A percentile compares a stretch with the other conserved stretches of the same genome.
Evolutionary conservation across 1,140 invertebrate species (phyloP).

Genomic region (Apis cerana): DNA sequence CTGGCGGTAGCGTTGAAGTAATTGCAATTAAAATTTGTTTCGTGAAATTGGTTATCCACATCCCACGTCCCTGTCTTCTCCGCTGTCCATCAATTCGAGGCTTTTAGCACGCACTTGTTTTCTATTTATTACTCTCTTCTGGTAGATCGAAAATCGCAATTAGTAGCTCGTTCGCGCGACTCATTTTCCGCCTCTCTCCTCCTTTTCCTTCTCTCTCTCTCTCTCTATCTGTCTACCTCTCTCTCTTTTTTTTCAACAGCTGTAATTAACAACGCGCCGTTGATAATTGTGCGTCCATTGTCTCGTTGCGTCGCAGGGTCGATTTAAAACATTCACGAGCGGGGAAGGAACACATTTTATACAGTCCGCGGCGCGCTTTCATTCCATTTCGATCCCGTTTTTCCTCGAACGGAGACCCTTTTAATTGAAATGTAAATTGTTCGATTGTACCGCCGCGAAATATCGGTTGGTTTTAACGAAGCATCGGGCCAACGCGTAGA

Average conservation of each 20-base stretch:
- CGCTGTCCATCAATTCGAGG: slow-evolving; percentile 27
- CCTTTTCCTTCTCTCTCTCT: not conserved
- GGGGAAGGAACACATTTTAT: slow-evolving; percentile 10
- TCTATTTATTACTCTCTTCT: slow-evolving; percentile 45
- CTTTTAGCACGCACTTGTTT: slow-evolving; percentile 55
- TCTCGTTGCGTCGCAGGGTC: not conserved
- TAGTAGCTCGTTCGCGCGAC: slow-evolving; percentile 35
- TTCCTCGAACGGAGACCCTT: slow-evolving; percentile 4
- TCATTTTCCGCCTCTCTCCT: not conserved
- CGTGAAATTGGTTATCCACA: slow-evolving; percentile 62
- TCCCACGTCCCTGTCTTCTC: slow-evolving; percentile 20
- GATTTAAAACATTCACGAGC: slow-evolving; percentile 26
- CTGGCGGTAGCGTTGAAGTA: slow-evolving; percentile 49
- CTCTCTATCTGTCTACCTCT: not conserved
- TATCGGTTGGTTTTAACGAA: slow-evolving; percentile 18
- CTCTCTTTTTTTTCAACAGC: not conserved
- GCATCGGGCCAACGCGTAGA: not conserved
- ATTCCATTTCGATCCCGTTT: slow-evolving; percentile 16
- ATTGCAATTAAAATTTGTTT: slow-evolving; percentile 67
- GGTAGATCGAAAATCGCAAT: slow-evolving; percentile 58
- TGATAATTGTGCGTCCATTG: slow-evolving; percentile 39
- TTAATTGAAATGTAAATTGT: slow-evolving; percentile 47
- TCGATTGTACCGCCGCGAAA: slow-evolving; percentile 14
- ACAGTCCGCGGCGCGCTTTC: not conserved
- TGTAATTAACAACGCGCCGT: slow-evolving; percentile 36